Evolutionary conservation across 1,140 invertebrate species (phyloP).

Genomic region (roundworm (Caenorhabditis elegans)): WBcel235 BX284606.5:4985501-4986000

Average conservation of each 20-base stretch:
- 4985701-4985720: constrained; percentile 67
- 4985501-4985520: constrained; percentile 58
- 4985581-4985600: constrained; percentile 62
- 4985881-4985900: background rate
- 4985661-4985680: constrained; percentile 52
- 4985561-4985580: constrained; percentile 62
- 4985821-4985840: constrained; percentile 56
- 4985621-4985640: constrained; percentile 41
- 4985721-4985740: constrained; percentile 64
- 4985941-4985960: constrained; percentile 55
- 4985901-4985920: background rate
- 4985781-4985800: constrained; percentile 46
- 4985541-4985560: constrained; percentile 59
- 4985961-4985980: constrained; percentile 48
- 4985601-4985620: constrained; percentile 57
- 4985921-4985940: constrained; percentile 53
- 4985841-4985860: constrained; percentile 49
- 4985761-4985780: constrained; percentile 62
- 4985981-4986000: constrained; percentile 32
- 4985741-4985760: constrained; percentile 62
- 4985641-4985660: background rate
- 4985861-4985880: background rate
- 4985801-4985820: constrained; percentile 56
- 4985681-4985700: constrained; percentile 65
- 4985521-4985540: constrained; percentile 58